phyloP scores from a whole-genome alignment of 2,888 invertebrate species.

The Drosophila mettleri region DNA sequence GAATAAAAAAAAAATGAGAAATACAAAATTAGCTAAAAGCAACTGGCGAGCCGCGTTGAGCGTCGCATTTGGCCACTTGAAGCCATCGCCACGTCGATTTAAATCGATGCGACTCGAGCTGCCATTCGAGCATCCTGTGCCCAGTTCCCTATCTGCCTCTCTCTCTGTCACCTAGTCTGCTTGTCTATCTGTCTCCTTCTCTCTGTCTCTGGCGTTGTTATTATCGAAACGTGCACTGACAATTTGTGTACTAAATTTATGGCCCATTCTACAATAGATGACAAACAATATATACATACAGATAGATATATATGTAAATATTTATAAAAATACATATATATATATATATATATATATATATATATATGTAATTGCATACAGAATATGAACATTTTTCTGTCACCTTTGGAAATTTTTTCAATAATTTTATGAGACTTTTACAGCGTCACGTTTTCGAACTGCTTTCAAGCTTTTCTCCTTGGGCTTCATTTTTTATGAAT shows the following conservation, averaged over 20 bases:
- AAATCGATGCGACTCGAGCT: constrained; percentile 4
- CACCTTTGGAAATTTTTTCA: constrained; percentile 32
- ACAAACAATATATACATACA: constrained; percentile 12
- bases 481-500: constrained; percentile 74
- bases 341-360: constrained; percentile 8
- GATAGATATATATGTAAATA: constrained; percentile 3
- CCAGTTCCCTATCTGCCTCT: no score
- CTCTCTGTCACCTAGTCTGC: no score
- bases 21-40: constrained; percentile 44
- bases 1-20: constrained; percentile 12
- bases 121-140: constrained; percentile 68
- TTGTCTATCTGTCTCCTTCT: no score
- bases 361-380: background rate
- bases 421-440: constrained; percentile 54
- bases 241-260: constrained; percentile 68
- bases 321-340: constrained; percentile 7
- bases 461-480: constrained; percentile 16
- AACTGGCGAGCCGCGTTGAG: constrained; percentile 10
- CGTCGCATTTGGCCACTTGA: constrained; percentile 47
- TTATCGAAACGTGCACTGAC: constrained; percentile 68
- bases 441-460: constrained; percentile 59
- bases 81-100: constrained; percentile 52
- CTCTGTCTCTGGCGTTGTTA: constrained; percentile 35
- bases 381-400: constrained; percentile 12
- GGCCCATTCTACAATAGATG: constrained; percentile 56